Evolutionary conservation across 2,113 vertebrate genomes (phyloP).

Genomic region (Chauna torquata): DNA sequence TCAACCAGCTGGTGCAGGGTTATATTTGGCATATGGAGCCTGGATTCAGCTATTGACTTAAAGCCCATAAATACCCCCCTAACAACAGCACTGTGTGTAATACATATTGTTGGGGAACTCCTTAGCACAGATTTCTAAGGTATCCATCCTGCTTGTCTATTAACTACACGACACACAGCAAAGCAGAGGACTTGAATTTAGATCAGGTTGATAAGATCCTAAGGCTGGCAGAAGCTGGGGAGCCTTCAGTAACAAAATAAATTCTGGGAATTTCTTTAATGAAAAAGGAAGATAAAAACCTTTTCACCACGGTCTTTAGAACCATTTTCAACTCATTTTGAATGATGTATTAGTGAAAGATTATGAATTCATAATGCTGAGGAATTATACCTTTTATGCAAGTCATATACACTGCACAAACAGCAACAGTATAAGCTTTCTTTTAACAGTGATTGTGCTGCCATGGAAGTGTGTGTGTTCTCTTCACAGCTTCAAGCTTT

Average conservation of each 20-base stretch:
- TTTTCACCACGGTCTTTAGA: neutral
- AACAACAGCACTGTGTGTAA: conserved; percentile 59
- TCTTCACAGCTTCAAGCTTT: neutral
- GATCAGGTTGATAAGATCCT: neutral
- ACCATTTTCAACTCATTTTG: neutral
- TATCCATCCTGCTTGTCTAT: conserved; percentile 24
- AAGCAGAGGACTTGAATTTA: neutral
- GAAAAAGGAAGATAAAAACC: neutral
- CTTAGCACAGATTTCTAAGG: conserved; percentile 48
- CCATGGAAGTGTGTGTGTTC: neutral
- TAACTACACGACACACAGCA: neutral
- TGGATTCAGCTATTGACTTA: conserved; percentile 75
- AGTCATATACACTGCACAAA: neutral
- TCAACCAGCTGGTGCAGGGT: conserved; percentile 74
- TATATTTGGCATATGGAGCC: conserved; percentile 77
- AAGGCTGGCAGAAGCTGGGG: neutral
- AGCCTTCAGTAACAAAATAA: neutral
- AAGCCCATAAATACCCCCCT: conserved; percentile 68
- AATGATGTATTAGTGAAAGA: neutral
- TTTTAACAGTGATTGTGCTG: neutral
- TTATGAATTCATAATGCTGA: neutral
- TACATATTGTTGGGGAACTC: conserved; percentile 62
- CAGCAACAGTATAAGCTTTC: neutral
- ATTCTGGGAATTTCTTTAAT: neutral
- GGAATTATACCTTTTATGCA: neutral